phyloP scores from a whole-genome alignment of 2,797 vertebrate genomes.

The Gila robusta region DNA sequence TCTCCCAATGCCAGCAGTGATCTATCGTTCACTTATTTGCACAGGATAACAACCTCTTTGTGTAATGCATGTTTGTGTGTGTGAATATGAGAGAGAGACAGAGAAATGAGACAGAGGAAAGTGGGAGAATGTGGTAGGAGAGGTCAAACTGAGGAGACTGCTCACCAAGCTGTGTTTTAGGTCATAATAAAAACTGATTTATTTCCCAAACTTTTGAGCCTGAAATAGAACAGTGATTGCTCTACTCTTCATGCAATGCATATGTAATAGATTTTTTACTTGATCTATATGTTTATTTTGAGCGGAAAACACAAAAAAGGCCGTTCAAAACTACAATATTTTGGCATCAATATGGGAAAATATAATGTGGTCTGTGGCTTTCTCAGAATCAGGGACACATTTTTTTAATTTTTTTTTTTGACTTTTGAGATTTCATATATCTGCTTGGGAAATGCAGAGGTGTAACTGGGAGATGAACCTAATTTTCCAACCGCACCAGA shows the following conservation, averaged over 20 bases:
- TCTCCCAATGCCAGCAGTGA: slow-evolving; percentile 78
- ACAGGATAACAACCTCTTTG: slow-evolving; percentile 73
- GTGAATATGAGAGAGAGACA: neutral
- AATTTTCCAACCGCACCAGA: slow-evolving; percentile 42
- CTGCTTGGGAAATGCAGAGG: slow-evolving; percentile 68
- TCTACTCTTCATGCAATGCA: neutral
- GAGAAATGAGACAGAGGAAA: slow-evolving; percentile 1
- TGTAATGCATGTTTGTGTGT: slow-evolving; percentile 36
- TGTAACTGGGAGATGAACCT: slow-evolving; percentile 51
- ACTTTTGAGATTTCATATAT: slow-evolving; percentile 23
- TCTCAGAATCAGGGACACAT: neutral
- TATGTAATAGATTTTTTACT: neutral
- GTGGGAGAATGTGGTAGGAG: slow-evolving; percentile 42
- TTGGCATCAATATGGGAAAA: slow-evolving; percentile 4
- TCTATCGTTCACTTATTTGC: slow-evolving; percentile 84
- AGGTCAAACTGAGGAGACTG: slow-evolving; percentile 32
- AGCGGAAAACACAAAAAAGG: neutral
- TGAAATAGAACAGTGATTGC: slow-evolving; percentile 7
- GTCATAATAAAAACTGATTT: slow-evolving; percentile 34
- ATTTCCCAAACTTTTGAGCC: slow-evolving; percentile 16
- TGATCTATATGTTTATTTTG: neutral
- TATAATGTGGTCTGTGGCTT: slow-evolving; percentile 18
- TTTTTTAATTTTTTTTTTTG: neutral
- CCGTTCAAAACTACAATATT: neutral
- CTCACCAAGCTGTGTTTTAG: neutral